Conservation (phyloP, 2,888 invertebrate genomes). For the Cordylochernes scorpioides region DNA sequence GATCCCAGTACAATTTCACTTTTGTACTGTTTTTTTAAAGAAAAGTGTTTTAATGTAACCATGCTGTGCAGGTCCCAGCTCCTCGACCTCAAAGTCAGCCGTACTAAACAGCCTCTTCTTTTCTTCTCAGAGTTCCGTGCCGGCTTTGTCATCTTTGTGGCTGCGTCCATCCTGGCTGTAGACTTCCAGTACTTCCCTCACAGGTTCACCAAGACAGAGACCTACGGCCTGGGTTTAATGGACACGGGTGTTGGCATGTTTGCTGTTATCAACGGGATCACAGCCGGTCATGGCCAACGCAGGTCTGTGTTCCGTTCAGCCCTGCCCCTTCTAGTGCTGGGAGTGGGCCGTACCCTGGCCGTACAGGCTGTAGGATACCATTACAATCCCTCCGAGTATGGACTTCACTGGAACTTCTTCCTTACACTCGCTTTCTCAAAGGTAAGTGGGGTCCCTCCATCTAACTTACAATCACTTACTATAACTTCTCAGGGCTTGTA, state of each 20-base stretch:
- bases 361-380: slow-evolving; percentile 42
- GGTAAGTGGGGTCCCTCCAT: too few species aligned
- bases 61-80: too few species aligned
- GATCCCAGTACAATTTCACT: too few species aligned
- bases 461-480: too few species aligned
- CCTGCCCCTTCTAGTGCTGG: slow-evolving; percentile 23
- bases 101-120: too few species aligned
- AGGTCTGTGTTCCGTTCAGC: slow-evolving; percentile 4
- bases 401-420: slow-evolving; percentile 94
- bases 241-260: slow-evolving; percentile 80
- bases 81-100: too few species aligned
- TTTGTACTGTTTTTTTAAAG: too few species aligned
- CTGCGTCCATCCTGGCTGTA: slow-evolving; percentile 82
- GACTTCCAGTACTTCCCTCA: slow-evolving; percentile 69
- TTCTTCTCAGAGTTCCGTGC: too few species aligned
- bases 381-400: slow-evolving; percentile 73
- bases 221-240: slow-evolving; percentile 66
- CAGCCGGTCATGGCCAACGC: slow-evolving; percentile 30
- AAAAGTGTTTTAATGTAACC: too few species aligned
- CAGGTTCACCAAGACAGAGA: slow-evolving; percentile 58
- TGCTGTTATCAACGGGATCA: slow-evolving; percentile 42
- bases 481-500: too few species aligned
- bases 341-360: slow-evolving; percentile 22
- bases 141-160: too few species aligned
- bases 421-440: slow-evolving; percentile 64